These are phyloP conservation scores for Pelecanus crispus DNA, from an alignment of 2,113 vertebrate genomes.

Conservation along the genomic window DNA sequence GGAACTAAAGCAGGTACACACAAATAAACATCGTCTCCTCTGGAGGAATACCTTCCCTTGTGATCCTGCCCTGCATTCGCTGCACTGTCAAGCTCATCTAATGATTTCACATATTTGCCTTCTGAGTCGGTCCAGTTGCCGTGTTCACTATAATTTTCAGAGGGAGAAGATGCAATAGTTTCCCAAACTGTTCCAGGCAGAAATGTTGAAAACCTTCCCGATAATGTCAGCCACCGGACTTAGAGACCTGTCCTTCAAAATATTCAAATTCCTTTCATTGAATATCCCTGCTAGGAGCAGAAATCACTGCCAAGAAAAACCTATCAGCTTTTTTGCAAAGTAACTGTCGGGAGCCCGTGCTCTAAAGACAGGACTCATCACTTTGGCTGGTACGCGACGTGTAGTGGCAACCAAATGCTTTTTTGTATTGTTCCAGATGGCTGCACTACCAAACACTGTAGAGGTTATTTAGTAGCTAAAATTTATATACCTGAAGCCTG, in stretches of 20 bases:
- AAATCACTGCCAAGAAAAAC: background rate
- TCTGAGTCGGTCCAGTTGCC: background rate
- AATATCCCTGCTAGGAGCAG: background rate
- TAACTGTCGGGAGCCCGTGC: background rate
- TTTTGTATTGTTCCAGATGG: background rate
- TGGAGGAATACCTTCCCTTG: rapidly evolving
- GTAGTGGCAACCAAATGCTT: background rate
- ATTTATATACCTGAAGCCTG: background rate
- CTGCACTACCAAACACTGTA: background rate
- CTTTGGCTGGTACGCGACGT: background rate
- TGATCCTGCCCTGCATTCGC: rapidly evolving
- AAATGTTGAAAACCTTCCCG: background rate
- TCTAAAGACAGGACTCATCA: background rate
- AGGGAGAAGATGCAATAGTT: background rate
- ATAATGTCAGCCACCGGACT: background rate
- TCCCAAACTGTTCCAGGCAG: background rate
- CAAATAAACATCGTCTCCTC: background rate
- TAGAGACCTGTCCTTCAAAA: background rate
- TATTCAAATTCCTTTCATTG: background rate
- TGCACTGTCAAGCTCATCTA: background rate
- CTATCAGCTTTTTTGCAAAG: background rate
- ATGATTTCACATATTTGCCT: background rate
- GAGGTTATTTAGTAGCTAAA: background rate
- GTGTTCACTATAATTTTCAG: rapidly evolving
- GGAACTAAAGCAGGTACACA: background rate